Evolutionary conservation across 2,888 invertebrate genomes (phyloP), one percentile per base, ranked within the genome.

Genomic region (Platypus cylindrus): DNA sequence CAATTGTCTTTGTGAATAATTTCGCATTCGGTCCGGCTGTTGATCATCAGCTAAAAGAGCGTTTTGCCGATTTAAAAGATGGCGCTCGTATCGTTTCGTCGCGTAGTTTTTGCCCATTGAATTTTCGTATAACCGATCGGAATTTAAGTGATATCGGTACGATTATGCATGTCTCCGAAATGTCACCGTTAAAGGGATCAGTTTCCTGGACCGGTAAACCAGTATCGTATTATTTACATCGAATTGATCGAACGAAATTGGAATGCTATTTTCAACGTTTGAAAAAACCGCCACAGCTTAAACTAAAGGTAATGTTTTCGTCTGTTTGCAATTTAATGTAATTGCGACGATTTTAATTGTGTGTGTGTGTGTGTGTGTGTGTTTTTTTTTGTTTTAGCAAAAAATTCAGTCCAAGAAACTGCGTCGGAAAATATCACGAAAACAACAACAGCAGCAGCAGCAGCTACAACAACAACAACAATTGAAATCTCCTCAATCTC

Each of bases 151-250:
- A 98, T 66, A 94, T 98, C 58, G 95, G 95, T 47, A 91, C 95
- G 44, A 97, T 99, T 55, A 93, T 98, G 89, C 91, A 94, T 63
- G 93, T 98, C 25, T 83, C 83, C 46, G 94, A 95, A 67, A 83
- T 98, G 78, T 83, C 90, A 44, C 93, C 95, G 12, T 66, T 94
- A 44, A 78, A 83, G 56, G 93, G 93, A 46, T 93, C 93, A 8
- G 97, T 97, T 40, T 97, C 97, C 12, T 98, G 98, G 98, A 99
- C 98, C 41, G 91, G 91, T 46, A 95, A 93, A 63, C 90, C 95
- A 32, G 97, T 98, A 53, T 90, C 93, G 45, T 99, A 98, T 71
- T 99, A 90, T 69, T 73, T 97, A 52, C 98, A 99, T 66, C 81
- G 86, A 53, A 94, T 98, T 60, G 97, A 99, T 73, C 78, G 94